phyloP scores from a whole-genome alignment of 2,888 invertebrate genomes.

The Drosophila neonasuta region DNA sequence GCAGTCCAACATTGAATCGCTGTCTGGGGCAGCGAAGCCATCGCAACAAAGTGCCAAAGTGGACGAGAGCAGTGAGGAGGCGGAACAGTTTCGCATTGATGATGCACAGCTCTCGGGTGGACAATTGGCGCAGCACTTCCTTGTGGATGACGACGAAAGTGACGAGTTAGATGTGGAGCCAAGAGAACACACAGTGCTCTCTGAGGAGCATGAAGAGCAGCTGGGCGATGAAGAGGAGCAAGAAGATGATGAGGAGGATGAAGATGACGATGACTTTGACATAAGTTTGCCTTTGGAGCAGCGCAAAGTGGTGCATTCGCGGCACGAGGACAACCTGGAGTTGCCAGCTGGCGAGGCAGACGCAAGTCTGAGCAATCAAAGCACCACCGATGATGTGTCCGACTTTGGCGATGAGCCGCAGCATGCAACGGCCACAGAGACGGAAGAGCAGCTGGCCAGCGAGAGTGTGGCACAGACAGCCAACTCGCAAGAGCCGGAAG shows the following conservation, averaged over 20 bases:
- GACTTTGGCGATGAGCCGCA: conserved; percentile 79
- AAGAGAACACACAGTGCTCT: conserved; percentile 13
- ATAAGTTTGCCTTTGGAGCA: conserved; percentile 67
- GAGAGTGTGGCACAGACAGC: conserved; percentile 5
- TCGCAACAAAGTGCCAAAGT: conserved; percentile 58
- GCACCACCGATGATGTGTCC: conserved; percentile 81
- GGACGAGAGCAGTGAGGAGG: conserved; percentile 48
- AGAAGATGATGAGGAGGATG: conserved; percentile 39
- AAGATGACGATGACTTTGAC: conserved; percentile 65
- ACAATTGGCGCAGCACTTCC: conserved; percentile 80
- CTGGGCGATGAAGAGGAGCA: conserved; percentile 53
- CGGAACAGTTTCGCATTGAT: conserved; percentile 78
- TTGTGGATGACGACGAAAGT: conserved; percentile 64
- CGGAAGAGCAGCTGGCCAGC: not conserved
- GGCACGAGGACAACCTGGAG: conserved; percentile 50
- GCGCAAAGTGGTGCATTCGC: conserved; percentile 59
- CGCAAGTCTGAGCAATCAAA: conserved; percentile 77
- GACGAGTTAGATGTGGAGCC: conserved; percentile 50
- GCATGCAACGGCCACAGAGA: conserved; percentile 15
- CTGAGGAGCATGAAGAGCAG: conserved; percentile 51
- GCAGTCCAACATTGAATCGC: conserved; percentile 47
- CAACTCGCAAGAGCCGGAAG: not conserved
- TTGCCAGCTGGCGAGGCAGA: conserved; percentile 35
- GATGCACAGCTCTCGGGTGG: conserved; percentile 80
- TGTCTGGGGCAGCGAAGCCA: conserved; percentile 49